A percentile compares a stretch with the other conserved stretches of the same genome.
These are phyloP conservation scores for Campoletis raptor DNA, from an alignment of 2,888 invertebrate species.

Conservation along the genomic window DNA sequence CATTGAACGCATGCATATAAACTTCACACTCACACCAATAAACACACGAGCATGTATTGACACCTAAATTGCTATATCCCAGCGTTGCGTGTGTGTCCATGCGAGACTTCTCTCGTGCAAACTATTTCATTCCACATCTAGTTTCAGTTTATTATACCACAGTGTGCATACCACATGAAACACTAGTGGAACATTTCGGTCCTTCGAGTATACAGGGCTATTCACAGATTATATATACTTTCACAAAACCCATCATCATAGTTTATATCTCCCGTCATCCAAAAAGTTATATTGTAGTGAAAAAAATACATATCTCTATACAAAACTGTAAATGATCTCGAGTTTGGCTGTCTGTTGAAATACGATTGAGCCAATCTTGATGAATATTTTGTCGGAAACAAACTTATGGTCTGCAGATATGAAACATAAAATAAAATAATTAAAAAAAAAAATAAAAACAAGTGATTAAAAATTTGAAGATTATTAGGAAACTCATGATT, in stretches of 20 bases:
- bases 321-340: no score
- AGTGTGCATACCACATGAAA: constrained; percentile 58
- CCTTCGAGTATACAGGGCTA: constrained; percentile 18
- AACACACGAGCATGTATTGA: constrained; percentile 13
- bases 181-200: constrained; percentile 62
- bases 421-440: no score
- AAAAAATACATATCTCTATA: background rate
- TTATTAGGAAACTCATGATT: background rate
- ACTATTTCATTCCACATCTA: constrained; percentile 41
- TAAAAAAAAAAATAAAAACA: background rate
- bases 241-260: background rate
- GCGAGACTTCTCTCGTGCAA: constrained; percentile 20
- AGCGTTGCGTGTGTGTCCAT: constrained; percentile 21
- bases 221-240: background rate
- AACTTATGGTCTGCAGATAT: background rate
- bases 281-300: background rate
- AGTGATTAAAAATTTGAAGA: background rate
- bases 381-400: background rate
- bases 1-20: constrained; percentile 4
- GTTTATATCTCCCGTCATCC: background rate
- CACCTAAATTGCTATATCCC: constrained; percentile 25
- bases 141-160: constrained; percentile 48
- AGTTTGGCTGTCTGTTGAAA: no score
- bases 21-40: background rate
- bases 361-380: background rate